Evolutionary conservation across 2,113 vertebrate species (phyloP).

Genomic region (Chaenogobius annularis): DNA sequence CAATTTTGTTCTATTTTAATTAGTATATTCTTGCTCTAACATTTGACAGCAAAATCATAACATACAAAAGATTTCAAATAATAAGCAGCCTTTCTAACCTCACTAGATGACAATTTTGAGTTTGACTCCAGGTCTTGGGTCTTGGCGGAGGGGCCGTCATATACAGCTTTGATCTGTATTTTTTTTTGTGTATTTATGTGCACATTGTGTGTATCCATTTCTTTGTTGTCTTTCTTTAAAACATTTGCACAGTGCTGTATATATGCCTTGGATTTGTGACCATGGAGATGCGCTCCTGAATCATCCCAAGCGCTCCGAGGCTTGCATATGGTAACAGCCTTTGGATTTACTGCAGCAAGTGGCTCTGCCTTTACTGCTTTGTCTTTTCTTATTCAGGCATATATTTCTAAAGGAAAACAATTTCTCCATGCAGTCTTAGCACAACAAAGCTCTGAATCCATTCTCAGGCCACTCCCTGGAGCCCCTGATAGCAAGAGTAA

Average conservation of each 20-base stretch:
- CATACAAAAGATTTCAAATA: background rate
- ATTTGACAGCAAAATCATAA: no score
- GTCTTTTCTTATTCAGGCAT: background rate
- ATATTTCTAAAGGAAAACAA: background rate
- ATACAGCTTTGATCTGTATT: no score
- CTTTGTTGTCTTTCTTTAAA: no score
- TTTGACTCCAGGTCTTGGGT: no score
- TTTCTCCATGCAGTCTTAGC: background rate
- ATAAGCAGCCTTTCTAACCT: no score
- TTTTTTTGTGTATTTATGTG: no score
- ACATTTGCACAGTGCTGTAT: background rate
- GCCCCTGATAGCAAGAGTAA: conserved; percentile 12
- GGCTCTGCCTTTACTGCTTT: background rate
- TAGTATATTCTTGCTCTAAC: background rate
- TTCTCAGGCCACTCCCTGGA: background rate
- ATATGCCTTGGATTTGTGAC: conserved; percentile 4
- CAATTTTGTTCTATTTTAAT: background rate
- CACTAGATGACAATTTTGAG: no score
- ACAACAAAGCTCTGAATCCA: conserved; percentile 8
- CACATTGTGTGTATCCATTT: no score
- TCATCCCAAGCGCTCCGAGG: background rate
- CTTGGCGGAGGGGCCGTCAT: no score
- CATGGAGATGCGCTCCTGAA: background rate
- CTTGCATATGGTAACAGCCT: background rate
- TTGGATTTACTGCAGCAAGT: background rate